Evolutionary conservation across 2,888 invertebrate species (phyloP), one percentile per base, ranked within the genome.

Genomic region (Orthosia gothica): DNA sequence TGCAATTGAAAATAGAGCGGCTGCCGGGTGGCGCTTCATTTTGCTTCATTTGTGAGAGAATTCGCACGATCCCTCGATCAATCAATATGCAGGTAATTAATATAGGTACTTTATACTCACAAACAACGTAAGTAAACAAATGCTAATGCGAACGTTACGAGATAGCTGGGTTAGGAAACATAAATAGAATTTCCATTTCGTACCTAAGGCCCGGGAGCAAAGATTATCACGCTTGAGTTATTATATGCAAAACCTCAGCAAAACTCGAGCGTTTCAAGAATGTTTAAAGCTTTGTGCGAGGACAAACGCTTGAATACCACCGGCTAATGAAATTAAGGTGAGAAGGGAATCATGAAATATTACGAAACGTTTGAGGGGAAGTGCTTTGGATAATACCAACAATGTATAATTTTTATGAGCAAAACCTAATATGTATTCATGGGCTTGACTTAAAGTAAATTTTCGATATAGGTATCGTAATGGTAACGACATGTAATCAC

Each of bases 201-300:
- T 88, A 88, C 85, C 84, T 85, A 87, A 87, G 83, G 87, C 86
- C 74, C 84, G 74, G 82, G 84, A 88, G 88, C 85, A 87, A 74
- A 89, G 90, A 92, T 92, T 92, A 91, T 89, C 90, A 88, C 87
- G 90, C 90, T 91, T 87, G 86, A 91, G 84, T 90, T 91, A 89
- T 90, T 91, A 88, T 88, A 88, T 88, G 88, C 87, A 86, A 90
- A 91, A 90, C 90, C 90, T 86, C 81, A 86, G 83, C 89, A 87
- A 88, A 88, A 87, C 81, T 87, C 79, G 86, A 81, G 87, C 87
- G 81, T 87, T 87, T 86, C 85, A 85, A 84, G 87, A 90, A 88
- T 89, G 85, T 86, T 89, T 88, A 85, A 84, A 78, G 84, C 85
- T 87, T 85, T 87, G 86, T 89, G 82, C 83, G 74, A 82, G 78